Evolutionary conservation across 2,797 vertebrate species (phyloP), one percentile per base, ranked within the genome.

Genomic region (Lindbergichthys nudifrons): DNA sequence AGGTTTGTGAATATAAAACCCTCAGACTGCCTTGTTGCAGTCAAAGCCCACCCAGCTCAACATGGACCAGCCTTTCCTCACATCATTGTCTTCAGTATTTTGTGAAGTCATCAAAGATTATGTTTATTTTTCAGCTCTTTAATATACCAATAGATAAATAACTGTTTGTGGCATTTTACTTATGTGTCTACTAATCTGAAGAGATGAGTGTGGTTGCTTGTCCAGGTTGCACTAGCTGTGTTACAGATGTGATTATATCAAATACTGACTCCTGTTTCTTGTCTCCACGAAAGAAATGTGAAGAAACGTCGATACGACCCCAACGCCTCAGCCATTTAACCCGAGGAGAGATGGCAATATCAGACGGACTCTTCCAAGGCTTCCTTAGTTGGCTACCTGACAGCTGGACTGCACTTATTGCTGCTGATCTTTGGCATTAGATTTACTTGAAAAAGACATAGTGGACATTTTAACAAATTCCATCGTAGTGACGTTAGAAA

Each of bases 261-360:
- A 72, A 92, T 85, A 50, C 80, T 96, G 92, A 96, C 83, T 92
- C 73, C 81, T 95, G 88, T 92, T 81, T 92, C 83, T 90, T 87
- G 73, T 90, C 81, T 90, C 83, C 74, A 68, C 14, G 89, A 70
- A 97, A 99, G 98, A 97, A 99, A 98, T 93, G 98, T 99, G 94
- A 99, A 99, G 96, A 99, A 98, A 92, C 94, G 97, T 89, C 96
- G 97, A 72, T 98, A 98, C 4, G 97, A 99, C 89, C 97, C 97
- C 75, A 97, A 91, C 81, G 88, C 97, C 94, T 78, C 96, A 72
- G 97, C 96, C 92, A 98, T 99, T 95, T 99, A 96, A 93, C 70
- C 77, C 48, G 77, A 82, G 87, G 69, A 61, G 87, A 84, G 88
- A 89, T 80, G 84, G 79, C 87, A 62, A 87, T 87, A 92, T 87